phyloP scores from a whole-genome alignment of 2,113 vertebrate genomes.

The Rutilus rutilus region DNA sequence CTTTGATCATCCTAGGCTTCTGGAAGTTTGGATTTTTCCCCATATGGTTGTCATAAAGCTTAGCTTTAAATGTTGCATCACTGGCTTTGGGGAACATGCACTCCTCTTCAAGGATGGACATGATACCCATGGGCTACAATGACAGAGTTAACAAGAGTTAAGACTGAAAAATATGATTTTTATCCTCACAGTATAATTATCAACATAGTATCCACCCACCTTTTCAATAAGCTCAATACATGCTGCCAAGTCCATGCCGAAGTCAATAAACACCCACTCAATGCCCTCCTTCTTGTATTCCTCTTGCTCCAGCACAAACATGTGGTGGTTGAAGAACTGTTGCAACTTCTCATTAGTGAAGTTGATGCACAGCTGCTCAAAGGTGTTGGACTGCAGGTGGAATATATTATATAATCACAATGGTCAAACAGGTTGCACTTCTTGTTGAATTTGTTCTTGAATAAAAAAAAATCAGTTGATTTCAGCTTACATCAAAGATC shows the following conservation, averaged over 20 bases:
- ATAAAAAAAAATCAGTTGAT: no score
- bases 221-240: conserved; percentile 69
- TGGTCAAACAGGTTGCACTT: not conserved
- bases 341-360: conserved; percentile 89
- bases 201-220: not conserved
- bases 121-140: conserved; percentile 76
- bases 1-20: conserved; percentile 72
- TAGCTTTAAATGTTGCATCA: conserved; percentile 84
- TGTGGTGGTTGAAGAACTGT: conserved; percentile 88
- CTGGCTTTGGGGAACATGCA: conserved; percentile 80
- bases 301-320: conserved; percentile 85
- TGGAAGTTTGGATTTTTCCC: conserved; percentile 79
- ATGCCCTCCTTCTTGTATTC: conserved; percentile 89
- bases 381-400: conserved; percentile 79
- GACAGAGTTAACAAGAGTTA: not conserved
- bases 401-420: not conserved
- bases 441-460: no score
- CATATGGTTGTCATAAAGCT: conserved; percentile 87
- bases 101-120: conserved; percentile 77
- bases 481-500: conserved; percentile 80
- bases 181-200: not conserved
- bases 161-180: not conserved
- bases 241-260: conserved; percentile 83
- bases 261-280: conserved; percentile 87
- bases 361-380: conserved; percentile 88